Evolutionary conservation across 2,888 invertebrate genomes (phyloP).

Genomic region (Teleiodes luculella): DNA sequence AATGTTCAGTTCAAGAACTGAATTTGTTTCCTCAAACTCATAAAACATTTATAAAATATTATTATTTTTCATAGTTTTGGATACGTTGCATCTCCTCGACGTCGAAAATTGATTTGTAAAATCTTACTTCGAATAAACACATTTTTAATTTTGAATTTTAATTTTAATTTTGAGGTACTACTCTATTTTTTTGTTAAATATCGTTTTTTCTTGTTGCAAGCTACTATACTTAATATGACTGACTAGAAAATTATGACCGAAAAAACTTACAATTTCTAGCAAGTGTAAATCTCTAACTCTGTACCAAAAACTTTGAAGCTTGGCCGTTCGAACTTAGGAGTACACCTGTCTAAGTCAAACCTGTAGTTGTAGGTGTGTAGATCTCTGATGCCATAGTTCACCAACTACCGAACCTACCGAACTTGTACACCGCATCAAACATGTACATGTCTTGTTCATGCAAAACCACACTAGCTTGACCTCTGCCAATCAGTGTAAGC

Average conservation of each 20-base stretch:
- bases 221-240: no score
- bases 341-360: constrained; percentile 10
- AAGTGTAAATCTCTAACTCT: background rate
- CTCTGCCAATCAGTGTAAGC: background rate
- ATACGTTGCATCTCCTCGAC: no score
- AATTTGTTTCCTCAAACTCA: no score
- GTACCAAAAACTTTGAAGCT: constrained; percentile 1
- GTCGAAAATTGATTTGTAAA: no score
- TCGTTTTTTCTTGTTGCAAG: no score
- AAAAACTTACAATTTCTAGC: background rate
- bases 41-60: no score
- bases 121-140: no score
- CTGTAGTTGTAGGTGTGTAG: background rate
- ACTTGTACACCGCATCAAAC: constrained; percentile 13
- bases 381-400: constrained; percentile 12
- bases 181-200: no score
- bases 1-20: no score
- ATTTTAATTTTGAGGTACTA: no score
- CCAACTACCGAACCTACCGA: constrained; percentile 13
- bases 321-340: background rate
- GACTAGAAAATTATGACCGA: background rate
- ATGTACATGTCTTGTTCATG: constrained; percentile 11
- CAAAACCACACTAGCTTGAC: constrained; percentile 6
- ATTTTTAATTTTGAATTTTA: no score
- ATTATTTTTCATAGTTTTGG: no score